Percentiles rank a stretch among this genome's conserved stretches.
These are phyloP conservation scores for Drosophila leonis DNA, from an alignment of 2,888 invertebrate species.

Conservation along the genomic window DNA sequence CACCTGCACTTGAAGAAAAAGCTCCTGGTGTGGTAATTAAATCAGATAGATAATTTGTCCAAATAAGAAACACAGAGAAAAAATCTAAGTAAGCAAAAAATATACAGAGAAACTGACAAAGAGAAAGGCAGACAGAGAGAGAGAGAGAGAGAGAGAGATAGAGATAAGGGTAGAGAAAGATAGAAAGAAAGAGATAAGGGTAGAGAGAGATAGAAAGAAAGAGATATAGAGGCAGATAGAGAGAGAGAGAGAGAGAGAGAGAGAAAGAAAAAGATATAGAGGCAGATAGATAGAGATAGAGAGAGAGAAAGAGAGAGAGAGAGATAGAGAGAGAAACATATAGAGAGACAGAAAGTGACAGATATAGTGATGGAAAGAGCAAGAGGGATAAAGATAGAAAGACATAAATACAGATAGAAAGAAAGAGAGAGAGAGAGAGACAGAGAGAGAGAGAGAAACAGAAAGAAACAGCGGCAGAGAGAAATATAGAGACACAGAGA, in stretches of 20 bases:
- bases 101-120: neutral
- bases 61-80: neutral
- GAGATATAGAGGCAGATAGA: neutral
- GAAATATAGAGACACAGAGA: too few species aligned
- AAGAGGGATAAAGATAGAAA: neutral
- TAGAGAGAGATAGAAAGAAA: too few species aligned
- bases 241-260: neutral
- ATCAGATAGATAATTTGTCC: neutral
- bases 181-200: neutral
- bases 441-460: neutral
- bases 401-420: neutral
- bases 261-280: neutral
- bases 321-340: too few species aligned
- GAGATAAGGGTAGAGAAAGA: neutral
- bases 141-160: neutral
- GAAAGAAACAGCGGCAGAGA: neutral
- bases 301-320: neutral
- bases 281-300: neutral
- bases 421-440: too few species aligned
- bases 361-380: neutral
- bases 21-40: neutral
- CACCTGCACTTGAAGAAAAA: slow-evolving; percentile 7
- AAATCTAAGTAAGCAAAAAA: neutral
- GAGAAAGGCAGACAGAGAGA: neutral
- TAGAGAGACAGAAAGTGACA: neutral